Base-by-base conservation (phyloP, 2,797 vertebrate species). In the Gobio occitaniae region DNA sequence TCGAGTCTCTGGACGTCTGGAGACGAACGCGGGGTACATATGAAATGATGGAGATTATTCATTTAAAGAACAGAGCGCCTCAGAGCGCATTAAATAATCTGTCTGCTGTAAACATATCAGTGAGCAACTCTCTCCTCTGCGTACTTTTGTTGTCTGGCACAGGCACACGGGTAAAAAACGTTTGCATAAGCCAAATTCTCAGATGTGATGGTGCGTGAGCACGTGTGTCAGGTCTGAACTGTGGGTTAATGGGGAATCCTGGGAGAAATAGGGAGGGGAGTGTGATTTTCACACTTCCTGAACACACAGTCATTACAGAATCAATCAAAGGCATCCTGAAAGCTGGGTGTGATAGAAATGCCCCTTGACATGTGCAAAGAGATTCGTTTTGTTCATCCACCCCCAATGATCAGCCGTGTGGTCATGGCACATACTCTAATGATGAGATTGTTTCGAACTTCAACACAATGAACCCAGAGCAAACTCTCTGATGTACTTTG, bases 341-440 rank as follows among this genome's bases (percentile, higher is more conserved):
- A 93, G 94, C 95, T 93, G 94, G 89, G 89, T 89, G 92, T 93
- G 93, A 95, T 94, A 92, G 90, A 94, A 94, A 94, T 86, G 86
- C 90, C 92, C 90, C 91, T 83, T 94, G 94, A 94, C 93, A 94
- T 93, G 94, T 94, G 93, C 90, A 94, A 94, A 95, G 94, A 93
- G 93, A 94, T 93, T 95, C 94, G 92, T 72, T 63, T 38, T 65
- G 32, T 29, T 19, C 41, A 48, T 52, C 61, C 17, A 68, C 44
- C 44, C 61, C 61, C 61, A 68, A 15, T 19, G 29, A 65, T 66
- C 11, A 48, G 16, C 1, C 52, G 21, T 77, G 52, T 25, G 54
- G 54, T 41, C 38, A 41, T 41, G 38, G 7, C 41, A 56, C 19
- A 17, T 5, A 36, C 19, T 15, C 44, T 29, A 48, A 25, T 50